These are phyloP conservation scores for Podarcis lilfordi DNA, from an alignment of 2,797 vertebrate genomes.

Conservation along the genomic window DNA sequence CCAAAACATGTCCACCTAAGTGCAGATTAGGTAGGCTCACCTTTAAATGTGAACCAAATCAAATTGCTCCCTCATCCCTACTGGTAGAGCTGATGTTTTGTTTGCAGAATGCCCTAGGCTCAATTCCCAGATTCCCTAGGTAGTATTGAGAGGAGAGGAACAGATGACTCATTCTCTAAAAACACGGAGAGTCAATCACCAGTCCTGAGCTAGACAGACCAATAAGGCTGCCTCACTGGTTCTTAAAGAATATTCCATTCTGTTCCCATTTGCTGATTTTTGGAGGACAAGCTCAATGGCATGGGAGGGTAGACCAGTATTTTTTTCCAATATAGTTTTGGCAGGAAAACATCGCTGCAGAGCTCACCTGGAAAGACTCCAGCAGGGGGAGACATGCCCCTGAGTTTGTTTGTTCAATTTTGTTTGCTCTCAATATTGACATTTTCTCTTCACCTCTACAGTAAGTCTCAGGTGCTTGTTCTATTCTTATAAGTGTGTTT, in stretches of 20 bases:
- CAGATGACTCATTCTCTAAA: no score
- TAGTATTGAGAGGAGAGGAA: no score
- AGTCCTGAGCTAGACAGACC: no score
- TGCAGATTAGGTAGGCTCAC: no score
- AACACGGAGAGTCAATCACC: no score
- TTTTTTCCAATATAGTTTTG: not conserved
- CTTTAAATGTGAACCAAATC: no score
- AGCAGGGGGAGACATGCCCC: slow-evolving; percentile 77
- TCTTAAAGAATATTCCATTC: not conserved
- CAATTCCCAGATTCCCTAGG: no score
- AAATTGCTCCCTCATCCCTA: no score
- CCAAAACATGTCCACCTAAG: no score
- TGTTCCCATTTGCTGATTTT: not conserved
- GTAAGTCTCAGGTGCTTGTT: not conserved
- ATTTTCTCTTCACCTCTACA: slow-evolving; percentile 38
- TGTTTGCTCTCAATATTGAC: slow-evolving; percentile 18
- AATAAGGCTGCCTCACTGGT: not conserved
- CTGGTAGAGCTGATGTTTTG: no score
- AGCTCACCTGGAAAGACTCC: slow-evolving; percentile 34
- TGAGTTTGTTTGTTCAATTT: slow-evolving; percentile 62
- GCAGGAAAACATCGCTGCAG: not conserved
- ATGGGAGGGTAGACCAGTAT: accelerated
- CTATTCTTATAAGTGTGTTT: slow-evolving; percentile 25
- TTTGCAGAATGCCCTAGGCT: no score
- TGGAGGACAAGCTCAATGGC: not conserved